These are phyloP conservation scores for Silvanus unidentatus DNA, from an alignment of 2,888 invertebrate species.

Conservation along the genomic window DNA sequence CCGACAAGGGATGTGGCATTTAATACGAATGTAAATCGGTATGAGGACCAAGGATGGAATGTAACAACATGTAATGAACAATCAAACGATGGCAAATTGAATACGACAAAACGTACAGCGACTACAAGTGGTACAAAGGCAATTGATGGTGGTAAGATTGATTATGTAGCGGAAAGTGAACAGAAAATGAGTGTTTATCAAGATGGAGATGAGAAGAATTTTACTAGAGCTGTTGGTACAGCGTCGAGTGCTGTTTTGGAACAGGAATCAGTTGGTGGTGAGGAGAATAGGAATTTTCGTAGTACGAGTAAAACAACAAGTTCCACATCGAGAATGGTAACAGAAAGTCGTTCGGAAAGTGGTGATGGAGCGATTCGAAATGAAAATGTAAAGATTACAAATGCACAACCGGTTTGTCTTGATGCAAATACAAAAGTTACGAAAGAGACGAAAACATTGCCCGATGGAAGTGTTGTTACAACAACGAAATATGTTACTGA, in stretches of 20 bases:
- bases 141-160: slow-evolving; percentile 58
- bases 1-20: slow-evolving; percentile 59
- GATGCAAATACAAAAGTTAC: slow-evolving; percentile 61
- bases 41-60: slow-evolving; percentile 58
- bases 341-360: slow-evolving; percentile 27
- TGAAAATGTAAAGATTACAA: slow-evolving; percentile 25
- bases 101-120: slow-evolving; percentile 55
- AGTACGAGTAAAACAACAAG: slow-evolving; percentile 28
- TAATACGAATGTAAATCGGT: slow-evolving; percentile 30
- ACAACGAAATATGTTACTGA: slow-evolving; percentile 59
- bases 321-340: slow-evolving; percentile 36
- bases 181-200: slow-evolving; percentile 52
- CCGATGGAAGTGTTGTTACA: slow-evolving; percentile 63
- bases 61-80: slow-evolving; percentile 58
- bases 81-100: slow-evolving; percentile 60
- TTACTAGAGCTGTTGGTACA: slow-evolving; percentile 47
- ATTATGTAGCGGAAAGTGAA: slow-evolving; percentile 59
- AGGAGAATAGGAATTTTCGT: slow-evolving; percentile 47
- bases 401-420: too few relatives aligned
- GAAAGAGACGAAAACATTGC: slow-evolving; percentile 60
- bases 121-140: slow-evolving; percentile 58
- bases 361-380: slow-evolving; percentile 33
- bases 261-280: slow-evolving; percentile 50
- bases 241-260: slow-evolving; percentile 48
- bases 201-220: slow-evolving; percentile 53